Conservation (phyloP, 2,113 vertebrate genomes). For the Okapia johnstoni region DNA sequence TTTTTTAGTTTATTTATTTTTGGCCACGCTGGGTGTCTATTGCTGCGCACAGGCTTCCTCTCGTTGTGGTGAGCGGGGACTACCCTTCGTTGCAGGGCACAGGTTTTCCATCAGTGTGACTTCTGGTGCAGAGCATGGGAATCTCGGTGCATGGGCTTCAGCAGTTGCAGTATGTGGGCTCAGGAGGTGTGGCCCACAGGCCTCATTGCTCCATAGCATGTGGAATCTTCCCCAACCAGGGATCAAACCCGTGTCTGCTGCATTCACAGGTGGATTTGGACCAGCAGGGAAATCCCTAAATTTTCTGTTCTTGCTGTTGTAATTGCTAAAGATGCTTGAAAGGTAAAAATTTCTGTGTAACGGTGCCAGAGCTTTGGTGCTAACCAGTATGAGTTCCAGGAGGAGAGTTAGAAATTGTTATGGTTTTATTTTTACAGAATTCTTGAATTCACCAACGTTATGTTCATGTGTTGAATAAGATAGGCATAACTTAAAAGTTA, state of each 20-base stretch:
- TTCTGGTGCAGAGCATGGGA: neutral
- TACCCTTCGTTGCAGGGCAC: fast-evolving
- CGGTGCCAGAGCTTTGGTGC: neutral
- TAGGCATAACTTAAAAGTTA: neutral
- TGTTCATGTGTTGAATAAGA: neutral
- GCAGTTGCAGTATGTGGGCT: neutral
- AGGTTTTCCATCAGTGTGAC: neutral
- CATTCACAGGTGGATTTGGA: neutral
- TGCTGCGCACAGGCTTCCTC: neutral
- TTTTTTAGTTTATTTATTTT: neutral
- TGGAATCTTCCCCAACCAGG: neutral
- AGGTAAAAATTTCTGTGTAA: neutral
- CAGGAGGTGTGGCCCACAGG: neutral
- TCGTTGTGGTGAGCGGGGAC: neutral
- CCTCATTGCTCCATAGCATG: neutral
- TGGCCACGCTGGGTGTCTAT: neutral
- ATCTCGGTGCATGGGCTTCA: neutral
- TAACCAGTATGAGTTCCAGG: neutral
- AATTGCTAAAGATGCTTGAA: neutral
- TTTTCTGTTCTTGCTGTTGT: neutral
- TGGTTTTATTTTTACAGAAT: neutral
- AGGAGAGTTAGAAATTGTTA: neutral
- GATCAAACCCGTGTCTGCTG: neutral
- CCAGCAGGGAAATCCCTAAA: neutral
- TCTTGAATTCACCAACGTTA: neutral